phyloP scores from a whole-genome alignment of 2,797 vertebrate species.

The Streptopelia turtur region DNA sequence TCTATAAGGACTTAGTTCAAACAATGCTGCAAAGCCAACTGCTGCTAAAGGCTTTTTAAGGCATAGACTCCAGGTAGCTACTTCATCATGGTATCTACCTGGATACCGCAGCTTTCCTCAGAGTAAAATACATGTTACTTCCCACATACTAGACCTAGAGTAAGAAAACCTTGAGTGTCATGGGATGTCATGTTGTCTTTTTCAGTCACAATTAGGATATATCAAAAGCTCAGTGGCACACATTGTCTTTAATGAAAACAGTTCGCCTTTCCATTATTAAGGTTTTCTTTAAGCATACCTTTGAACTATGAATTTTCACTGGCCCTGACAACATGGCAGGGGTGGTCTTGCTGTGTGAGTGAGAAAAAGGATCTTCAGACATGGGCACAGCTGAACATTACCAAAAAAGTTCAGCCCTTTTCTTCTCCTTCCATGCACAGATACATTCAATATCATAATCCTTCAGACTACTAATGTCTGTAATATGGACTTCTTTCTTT shows the following conservation, averaged over 20 bases:
- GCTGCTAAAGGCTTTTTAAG: neutral
- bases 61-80: neutral
- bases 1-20: neutral
- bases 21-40: neutral
- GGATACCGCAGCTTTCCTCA: neutral
- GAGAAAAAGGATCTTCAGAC: neutral
- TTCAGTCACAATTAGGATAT: neutral
- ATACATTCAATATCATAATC: neutral
- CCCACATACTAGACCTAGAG: neutral
- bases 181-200: neutral
- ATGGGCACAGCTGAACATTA: neutral
- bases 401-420: neutral
- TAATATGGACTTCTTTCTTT: neutral
- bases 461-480: neutral
- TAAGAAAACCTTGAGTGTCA: neutral
- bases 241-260: neutral
- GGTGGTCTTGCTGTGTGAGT: neutral
- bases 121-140: neutral
- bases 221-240: neutral
- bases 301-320: neutral
- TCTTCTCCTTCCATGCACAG: neutral
- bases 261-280: neutral
- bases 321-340: neutral
- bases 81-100: neutral
- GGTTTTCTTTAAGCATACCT: neutral